Evolutionary conservation across 1,140 invertebrate genomes (phyloP).

Genomic region (Parasteatoda tepidariorum): DNA sequence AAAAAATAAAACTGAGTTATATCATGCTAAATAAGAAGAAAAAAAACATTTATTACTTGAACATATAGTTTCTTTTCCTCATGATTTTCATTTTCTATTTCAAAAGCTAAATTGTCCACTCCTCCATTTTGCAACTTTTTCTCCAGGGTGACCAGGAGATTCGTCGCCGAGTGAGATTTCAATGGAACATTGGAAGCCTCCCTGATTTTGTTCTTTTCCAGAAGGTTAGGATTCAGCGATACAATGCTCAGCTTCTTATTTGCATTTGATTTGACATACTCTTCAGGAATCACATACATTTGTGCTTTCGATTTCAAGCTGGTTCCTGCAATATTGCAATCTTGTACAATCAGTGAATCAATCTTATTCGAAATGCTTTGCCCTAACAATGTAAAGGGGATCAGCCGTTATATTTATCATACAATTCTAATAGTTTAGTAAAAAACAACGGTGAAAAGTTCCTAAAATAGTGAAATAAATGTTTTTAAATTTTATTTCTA

Average conservation of each 20-base stretch:
- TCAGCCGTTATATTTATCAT: no score
- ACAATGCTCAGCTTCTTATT: conserved; percentile 20
- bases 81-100: background rate
- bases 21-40: background rate
- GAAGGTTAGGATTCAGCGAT: conserved; percentile 7
- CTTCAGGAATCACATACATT: conserved; percentile 1
- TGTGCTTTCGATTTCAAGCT: background rate
- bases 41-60: conserved; percentile 17
- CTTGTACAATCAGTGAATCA: no score
- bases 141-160: conserved; percentile 19
- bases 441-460: no score
- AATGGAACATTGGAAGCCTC: background rate
- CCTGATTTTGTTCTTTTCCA: conserved; percentile 38
- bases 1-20: background rate
- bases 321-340: no score
- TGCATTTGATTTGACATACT: conserved; percentile 38
- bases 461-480: no score
- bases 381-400: no score
- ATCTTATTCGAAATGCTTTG: no score
- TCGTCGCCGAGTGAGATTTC: conserved; percentile 24
- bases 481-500: no score
- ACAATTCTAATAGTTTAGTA: no score
- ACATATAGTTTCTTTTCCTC: background rate
- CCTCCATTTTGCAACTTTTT: conserved; percentile 12
- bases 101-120: conserved; percentile 23